Evolutionary conservation across 2,797 vertebrate species (phyloP).

Genomic region (Scleropages formosus): DNA sequence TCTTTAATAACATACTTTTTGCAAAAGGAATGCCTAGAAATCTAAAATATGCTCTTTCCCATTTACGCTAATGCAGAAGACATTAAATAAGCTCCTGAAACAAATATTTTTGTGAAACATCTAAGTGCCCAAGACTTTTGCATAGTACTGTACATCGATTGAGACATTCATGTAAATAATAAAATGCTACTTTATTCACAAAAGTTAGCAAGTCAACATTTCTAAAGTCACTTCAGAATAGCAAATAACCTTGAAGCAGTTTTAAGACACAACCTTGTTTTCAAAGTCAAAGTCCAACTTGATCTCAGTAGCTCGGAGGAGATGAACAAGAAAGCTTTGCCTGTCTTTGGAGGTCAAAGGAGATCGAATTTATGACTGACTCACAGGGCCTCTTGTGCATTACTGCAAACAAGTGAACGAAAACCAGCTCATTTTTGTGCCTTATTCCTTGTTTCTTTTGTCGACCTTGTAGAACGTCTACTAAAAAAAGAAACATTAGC

Average conservation of each 20-base stretch:
- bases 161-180: too few relatives aligned
- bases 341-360: background rate
- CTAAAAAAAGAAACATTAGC: too few relatives aligned
- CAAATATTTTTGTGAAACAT: too few relatives aligned
- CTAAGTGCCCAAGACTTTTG: too few relatives aligned
- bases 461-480: background rate
- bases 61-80: too few relatives aligned
- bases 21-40: too few relatives aligned
- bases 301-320: background rate
- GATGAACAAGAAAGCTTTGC: background rate
- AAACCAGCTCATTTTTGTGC: background rate
- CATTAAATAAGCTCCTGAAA: too few relatives aligned
- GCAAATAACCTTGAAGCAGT: background rate
- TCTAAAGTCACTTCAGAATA: background rate
- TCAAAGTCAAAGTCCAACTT: slow-evolving; percentile 12
- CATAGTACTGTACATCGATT: too few relatives aligned
- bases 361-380: slow-evolving; percentile 5
- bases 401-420: slow-evolving; percentile 23
- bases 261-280: background rate
- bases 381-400: background rate
- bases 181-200: too few relatives aligned
- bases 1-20: too few relatives aligned
- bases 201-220: background rate
- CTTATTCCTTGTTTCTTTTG: background rate
- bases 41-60: too few relatives aligned